These are phyloP conservation scores for Catharus bicknelli DNA, from an alignment of 2,113 vertebrate genomes.

Conservation along the genomic window DNA sequence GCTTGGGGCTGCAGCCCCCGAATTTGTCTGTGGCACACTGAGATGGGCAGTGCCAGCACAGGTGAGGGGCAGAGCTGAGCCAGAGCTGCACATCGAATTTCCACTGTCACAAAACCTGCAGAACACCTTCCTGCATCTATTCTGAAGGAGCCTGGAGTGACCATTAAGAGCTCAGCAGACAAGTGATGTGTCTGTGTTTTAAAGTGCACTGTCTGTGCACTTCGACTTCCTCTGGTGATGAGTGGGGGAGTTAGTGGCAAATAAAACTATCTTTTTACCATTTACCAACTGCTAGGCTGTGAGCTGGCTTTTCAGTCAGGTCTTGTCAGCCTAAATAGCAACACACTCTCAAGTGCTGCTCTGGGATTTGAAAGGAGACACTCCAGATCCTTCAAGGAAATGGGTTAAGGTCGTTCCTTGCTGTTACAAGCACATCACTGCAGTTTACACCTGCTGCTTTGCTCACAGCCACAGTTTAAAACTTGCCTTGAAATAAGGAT, in stretches of 20 bases:
- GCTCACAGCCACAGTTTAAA: background rate
- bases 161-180: background rate
- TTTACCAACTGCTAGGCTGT: slow-evolving; percentile 34
- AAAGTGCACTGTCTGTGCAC: background rate
- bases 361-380: slow-evolving; percentile 12
- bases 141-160: background rate
- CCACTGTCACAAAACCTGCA: background rate
- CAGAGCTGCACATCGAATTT: background rate
- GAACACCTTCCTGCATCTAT: background rate
- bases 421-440: background rate
- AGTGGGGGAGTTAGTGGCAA: background rate
- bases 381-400: slow-evolving; percentile 14
- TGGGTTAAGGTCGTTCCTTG: background rate
- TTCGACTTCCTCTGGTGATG: background rate
- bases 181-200: background rate
- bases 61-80: background rate
- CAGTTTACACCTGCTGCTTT: background rate
- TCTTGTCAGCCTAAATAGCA: background rate
- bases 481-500: background rate
- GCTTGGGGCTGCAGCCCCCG: background rate
- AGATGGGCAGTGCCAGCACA: background rate
- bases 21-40: background rate
- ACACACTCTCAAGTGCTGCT: background rate
- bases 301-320: slow-evolving; percentile 30
- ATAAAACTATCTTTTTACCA: background rate